Conservation (phyloP, 2,888 invertebrate species). For the Schizaphis graminum region DNA sequence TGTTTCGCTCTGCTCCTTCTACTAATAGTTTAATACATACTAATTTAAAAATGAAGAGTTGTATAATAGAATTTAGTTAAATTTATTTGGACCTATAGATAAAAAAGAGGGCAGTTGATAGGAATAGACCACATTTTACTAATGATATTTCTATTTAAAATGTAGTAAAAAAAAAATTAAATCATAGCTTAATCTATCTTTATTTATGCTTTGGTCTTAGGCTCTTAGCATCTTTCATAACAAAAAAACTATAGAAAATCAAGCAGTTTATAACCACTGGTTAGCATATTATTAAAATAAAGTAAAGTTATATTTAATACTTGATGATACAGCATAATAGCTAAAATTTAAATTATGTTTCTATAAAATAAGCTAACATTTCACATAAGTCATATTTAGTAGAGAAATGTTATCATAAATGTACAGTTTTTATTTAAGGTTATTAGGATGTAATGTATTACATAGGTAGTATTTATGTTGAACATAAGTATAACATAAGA, state of each 20-base stretch:
- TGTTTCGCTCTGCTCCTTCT: fast-evolving
- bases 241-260: background rate
- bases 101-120: background rate
- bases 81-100: background rate
- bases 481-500: background rate
- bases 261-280: background rate
- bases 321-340: background rate
- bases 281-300: background rate
- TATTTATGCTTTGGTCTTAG: background rate
- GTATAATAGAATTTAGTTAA: too few species aligned
- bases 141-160: background rate
- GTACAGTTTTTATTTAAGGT: background rate
- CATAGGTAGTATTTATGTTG: background rate
- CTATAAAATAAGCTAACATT: background rate
- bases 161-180: background rate
- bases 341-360: background rate
- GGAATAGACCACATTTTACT: background rate
- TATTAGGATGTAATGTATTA: background rate
- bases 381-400: background rate
- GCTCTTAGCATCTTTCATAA: background rate
- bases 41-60: too few species aligned
- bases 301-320: background rate
- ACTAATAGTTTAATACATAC: background rate
- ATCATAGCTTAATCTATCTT: background rate
- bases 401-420: background rate